phyloP scores from a whole-genome alignment of 2,888 invertebrate species.

The Heteropelma amictum region DNA sequence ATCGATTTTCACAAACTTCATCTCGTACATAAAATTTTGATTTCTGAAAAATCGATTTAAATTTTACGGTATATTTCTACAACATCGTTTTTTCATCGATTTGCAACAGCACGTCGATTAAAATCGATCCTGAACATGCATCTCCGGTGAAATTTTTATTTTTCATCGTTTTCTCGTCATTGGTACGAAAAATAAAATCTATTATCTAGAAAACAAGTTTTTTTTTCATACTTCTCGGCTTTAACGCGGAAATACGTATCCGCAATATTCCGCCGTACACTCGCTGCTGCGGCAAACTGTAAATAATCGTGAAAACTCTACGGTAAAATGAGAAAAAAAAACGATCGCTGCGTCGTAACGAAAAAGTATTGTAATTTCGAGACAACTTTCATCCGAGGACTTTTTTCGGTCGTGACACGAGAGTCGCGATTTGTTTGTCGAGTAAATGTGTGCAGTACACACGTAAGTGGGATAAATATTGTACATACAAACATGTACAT shows the following conservation, averaged over 20 bases:
- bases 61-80: too few species aligned
- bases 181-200: too few species aligned
- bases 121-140: too few species aligned
- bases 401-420: conserved; percentile 28
- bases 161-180: too few species aligned
- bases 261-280: not conserved
- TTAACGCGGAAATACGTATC: conserved; percentile 2
- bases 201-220: not conserved
- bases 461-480: not conserved
- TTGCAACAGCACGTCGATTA: too few species aligned
- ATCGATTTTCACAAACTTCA: too few species aligned
- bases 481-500: not conserved
- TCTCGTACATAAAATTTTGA: too few species aligned
- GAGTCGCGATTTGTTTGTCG: not conserved
- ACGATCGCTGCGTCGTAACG: conserved; percentile 12
- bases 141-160: too few species aligned
- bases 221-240: not conserved
- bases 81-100: too few species aligned
- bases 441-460: not conserved
- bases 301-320: conserved; percentile 6
- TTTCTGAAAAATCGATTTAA: too few species aligned
- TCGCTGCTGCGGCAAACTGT: not conserved
- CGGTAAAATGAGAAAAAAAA: not conserved
- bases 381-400: conserved; percentile 19
- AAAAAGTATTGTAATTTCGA: conserved; percentile 44